phyloP scores from a whole-genome alignment of 2,113 vertebrate species.

The Oceanodroma tethys region DNA sequence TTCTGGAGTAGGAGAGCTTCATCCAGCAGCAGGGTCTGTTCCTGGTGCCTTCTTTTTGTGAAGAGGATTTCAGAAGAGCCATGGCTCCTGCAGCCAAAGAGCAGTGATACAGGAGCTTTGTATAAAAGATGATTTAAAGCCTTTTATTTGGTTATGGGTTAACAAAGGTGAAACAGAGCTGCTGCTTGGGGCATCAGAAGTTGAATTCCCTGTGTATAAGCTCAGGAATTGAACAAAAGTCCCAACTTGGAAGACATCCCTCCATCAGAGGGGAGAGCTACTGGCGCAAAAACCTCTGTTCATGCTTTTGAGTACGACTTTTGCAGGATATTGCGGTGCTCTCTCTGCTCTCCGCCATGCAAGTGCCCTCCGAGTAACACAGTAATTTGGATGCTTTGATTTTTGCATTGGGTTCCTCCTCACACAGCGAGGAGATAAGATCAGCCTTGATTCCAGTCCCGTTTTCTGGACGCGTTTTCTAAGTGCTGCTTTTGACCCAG shows the following conservation, averaged over 20 bases:
- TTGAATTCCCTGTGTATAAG: neutral
- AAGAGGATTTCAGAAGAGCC: neutral
- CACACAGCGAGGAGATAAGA: neutral
- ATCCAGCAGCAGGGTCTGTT: neutral
- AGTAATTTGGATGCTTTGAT: neutral
- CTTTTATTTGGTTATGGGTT: neutral
- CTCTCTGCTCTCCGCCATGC: neutral
- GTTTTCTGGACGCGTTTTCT: neutral
- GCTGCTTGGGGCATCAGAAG: neutral
- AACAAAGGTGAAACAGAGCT: neutral
- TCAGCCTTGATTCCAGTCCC: neutral
- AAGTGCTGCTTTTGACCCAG: neutral
- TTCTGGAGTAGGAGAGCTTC: neutral
- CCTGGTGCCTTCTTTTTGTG: neutral
- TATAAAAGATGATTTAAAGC: neutral
- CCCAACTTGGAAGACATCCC: neutral
- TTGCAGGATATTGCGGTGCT: neutral
- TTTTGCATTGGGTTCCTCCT: neutral
- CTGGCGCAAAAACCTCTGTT: neutral
- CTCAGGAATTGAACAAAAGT: neutral
- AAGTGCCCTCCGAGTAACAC: neutral
- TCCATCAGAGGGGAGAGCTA: neutral
- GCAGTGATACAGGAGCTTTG: neutral
- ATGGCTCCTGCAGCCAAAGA: neutral
- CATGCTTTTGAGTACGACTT: accelerated